phyloP scores from a whole-genome alignment of 2,888 invertebrate genomes.

The Lysandra coridon region DNA sequence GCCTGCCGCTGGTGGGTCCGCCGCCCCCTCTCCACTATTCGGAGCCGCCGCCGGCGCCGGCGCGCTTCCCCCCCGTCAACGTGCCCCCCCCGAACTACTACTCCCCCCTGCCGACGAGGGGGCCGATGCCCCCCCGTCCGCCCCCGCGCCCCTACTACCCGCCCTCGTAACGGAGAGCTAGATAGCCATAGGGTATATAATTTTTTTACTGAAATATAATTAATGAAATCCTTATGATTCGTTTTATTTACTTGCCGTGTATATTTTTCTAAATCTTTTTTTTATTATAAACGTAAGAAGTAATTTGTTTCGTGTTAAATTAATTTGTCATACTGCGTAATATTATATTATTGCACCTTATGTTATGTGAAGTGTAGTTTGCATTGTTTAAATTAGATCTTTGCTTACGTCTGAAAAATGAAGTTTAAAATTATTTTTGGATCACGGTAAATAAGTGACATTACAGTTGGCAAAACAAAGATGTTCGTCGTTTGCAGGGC shows the following conservation, averaged over 20 bases:
- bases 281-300: too few relatives aligned
- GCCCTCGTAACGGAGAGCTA: conserved; percentile 59
- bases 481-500: too few relatives aligned
- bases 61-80: conserved; percentile 59
- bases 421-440: too few relatives aligned
- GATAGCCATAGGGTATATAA: conserved; percentile 48
- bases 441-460: too few relatives aligned
- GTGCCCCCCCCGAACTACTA: conserved; percentile 70
- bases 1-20: conserved; percentile 53
- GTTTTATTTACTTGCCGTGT: conserved; percentile 34
- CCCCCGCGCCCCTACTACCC: conserved; percentile 69
- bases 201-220: conserved; percentile 71
- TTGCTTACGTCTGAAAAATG: too few relatives aligned
- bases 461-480: too few relatives aligned
- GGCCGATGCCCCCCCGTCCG: conserved; percentile 60
- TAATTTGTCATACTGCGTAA: too few relatives aligned
- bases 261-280: too few relatives aligned
- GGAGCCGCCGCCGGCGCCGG: conserved; percentile 67
- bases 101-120: conserved; percentile 54
- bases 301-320: too few relatives aligned
- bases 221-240: conserved; percentile 39
- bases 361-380: too few relatives aligned
- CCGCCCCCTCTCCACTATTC: conserved; percentile 59
- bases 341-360: too few relatives aligned
- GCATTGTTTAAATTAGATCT: too few relatives aligned